These are phyloP conservation scores for Tipula vernalis DNA, from an alignment of 2,888 invertebrate species.

Conservation along the genomic window DNA sequence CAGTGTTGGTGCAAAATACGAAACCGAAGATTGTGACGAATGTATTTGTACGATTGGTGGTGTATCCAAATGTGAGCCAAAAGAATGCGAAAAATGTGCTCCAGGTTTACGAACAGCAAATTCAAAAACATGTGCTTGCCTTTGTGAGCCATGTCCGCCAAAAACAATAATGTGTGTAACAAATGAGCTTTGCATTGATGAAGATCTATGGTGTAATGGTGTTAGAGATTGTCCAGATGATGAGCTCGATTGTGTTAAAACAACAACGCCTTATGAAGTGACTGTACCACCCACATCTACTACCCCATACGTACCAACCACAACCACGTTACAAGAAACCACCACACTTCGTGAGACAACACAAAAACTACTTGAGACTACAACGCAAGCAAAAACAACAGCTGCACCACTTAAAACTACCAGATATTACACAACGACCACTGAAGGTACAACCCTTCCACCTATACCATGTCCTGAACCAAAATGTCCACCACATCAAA, in stretches of 20 bases:
- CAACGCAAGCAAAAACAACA: not conserved
- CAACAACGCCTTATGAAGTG: slow-evolving; percentile 16
- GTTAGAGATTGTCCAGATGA: slow-evolving; percentile 73
- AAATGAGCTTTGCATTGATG: slow-evolving; percentile 57
- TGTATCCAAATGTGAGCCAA: slow-evolving; percentile 51
- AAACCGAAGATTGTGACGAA: slow-evolving; percentile 60
- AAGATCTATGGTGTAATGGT: slow-evolving; percentile 67
- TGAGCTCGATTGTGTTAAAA: slow-evolving; percentile 48
- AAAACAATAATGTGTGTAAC: slow-evolving; percentile 58
- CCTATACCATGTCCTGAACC: slow-evolving; percentile 31
- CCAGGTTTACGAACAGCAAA: slow-evolving; percentile 44
- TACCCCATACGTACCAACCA: not conserved
- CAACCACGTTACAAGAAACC: not conserved
- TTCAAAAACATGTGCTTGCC: slow-evolving; percentile 52
- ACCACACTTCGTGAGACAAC: not conserved
- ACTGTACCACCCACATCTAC: slow-evolving; percentile 16
- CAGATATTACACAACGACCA: not conserved
- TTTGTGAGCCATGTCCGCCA: slow-evolving; percentile 56
- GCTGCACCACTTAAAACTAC: not conserved
- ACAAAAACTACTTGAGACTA: not conserved
- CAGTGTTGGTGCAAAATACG: slow-evolving; percentile 55
- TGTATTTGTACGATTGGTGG: slow-evolving; percentile 72
- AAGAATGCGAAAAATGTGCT: slow-evolving; percentile 54
- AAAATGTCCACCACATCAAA: slow-evolving; percentile 39
- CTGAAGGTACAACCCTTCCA: not conserved